Evolutionary conservation across 2,888 invertebrate genomes (phyloP).

Genomic region (Meteorus colon): DNA sequence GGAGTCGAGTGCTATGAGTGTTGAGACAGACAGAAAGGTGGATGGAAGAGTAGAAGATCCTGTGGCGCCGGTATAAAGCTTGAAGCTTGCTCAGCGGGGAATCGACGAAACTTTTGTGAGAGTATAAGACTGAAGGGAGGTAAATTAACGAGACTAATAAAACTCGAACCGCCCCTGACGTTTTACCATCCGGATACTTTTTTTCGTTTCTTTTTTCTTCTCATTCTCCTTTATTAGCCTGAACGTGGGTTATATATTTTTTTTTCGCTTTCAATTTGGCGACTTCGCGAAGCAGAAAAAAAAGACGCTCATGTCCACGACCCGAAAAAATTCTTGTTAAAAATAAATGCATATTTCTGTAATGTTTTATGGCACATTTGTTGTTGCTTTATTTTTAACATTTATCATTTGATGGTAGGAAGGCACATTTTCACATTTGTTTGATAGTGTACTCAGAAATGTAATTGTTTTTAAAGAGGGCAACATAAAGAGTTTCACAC

Average conservation of each 20-base stretch:
- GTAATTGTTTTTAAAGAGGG: not conserved
- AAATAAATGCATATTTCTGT: not conserved
- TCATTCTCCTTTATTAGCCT: conserved; percentile 40
- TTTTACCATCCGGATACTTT: conserved; percentile 43
- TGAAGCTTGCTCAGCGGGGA: conserved; percentile 57
- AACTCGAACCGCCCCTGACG: conserved; percentile 53
- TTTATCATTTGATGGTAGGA: too few species aligned
- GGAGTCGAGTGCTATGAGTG: conserved; percentile 39
- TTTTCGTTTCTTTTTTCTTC: not conserved
- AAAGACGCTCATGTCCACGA: not conserved
- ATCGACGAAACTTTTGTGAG: conserved; percentile 62
- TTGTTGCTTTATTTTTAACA: too few species aligned
- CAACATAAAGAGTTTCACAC: too few species aligned
- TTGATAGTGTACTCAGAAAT: not conserved
- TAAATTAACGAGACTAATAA: conserved; percentile 64
- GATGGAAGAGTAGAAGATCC: conserved; percentile 45
- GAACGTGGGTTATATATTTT: conserved; percentile 25
- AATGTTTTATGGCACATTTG: too few species aligned
- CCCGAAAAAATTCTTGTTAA: conserved; percentile 5
- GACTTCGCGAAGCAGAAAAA: conserved; percentile 16
- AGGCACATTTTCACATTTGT: too few species aligned
- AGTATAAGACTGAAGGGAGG: conserved; percentile 47
- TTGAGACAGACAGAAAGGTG: conserved; percentile 39
- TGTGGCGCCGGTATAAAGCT: conserved; percentile 53
- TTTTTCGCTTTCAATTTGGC: conserved; percentile 25